Evolutionary conservation across 2,113 vertebrate genomes (phyloP), one percentile per base, ranked within the genome.

Genomic region (Micromys minutus): DNA sequence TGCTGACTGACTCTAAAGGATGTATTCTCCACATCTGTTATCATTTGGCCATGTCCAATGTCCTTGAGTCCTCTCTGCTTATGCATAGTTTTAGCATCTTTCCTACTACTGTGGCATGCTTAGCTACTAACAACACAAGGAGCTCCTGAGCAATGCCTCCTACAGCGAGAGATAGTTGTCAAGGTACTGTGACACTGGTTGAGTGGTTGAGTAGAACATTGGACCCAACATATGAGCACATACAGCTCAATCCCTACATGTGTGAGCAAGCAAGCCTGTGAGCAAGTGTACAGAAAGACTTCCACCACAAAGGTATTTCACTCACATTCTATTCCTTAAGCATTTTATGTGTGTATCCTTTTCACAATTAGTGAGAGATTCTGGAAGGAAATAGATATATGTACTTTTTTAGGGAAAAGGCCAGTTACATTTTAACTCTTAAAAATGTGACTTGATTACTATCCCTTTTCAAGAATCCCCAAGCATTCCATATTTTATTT

Each of bases 11-110:
- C 5, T 31, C 6, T 50, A 47, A 2, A 24, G 52, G 7, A 29
- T 39, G 31, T 0, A 10, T 9, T 19, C 0, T 24, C 7, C 3
- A 0, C 3, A 36, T 31, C 12, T 7, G 45, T 29, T 34, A 39
- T 39, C 1, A 3, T 5, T 34, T 4, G 5, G 5, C 29, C 9
- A 17, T n/a, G 24, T 11, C 26, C 36, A 29, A 2, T 16, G 3
- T 0, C 4, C 8, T 21, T 87, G 13, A n/a, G n/a, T 50, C 31
- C 29, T 61, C 12, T 81, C n/a, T 57, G 7, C 22, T 31, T 39
- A 45, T 47, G 65, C 0, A 19, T 17, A 0, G 7, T 13, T 1
- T 15, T 8, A 15, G 9, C 22, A 63, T 52, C 22, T 11, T 26
- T 39, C 17, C n/a, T 42, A 36, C 5, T 22, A 47, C 5, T 7